Evolutionary conservation across 2,113 vertebrate species (phyloP).

Genomic region (Trematocara unimaculatum): DNA sequence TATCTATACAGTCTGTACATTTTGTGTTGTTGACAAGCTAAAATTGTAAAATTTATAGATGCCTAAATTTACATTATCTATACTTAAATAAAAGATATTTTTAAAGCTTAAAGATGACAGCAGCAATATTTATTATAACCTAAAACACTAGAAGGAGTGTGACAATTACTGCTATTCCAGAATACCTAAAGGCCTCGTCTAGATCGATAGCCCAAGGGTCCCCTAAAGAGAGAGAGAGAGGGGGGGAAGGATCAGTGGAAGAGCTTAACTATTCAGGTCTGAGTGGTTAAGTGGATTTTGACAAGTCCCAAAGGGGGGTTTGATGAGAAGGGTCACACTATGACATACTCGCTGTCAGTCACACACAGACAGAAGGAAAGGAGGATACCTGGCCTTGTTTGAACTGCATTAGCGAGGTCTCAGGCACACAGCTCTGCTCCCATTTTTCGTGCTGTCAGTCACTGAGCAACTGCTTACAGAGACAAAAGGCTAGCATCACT

Average conservation of each 20-base stretch:
- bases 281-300: slow-evolving; percentile 56
- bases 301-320: slow-evolving; percentile 40
- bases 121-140: background rate
- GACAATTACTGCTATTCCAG: background rate
- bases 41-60: background rate
- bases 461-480: background rate
- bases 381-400: background rate
- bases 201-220: background rate
- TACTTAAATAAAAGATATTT: accelerated
- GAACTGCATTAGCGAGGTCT: background rate
- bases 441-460: background rate
- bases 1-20: background rate
- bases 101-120: background rate
- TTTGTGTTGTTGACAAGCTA: background rate
- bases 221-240: background rate
- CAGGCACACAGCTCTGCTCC: background rate
- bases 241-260: background rate
- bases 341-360: slow-evolving; percentile 1
- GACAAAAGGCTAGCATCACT: background rate
- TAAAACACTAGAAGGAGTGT: background rate
- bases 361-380: slow-evolving; percentile 7
- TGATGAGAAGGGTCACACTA: slow-evolving; percentile 9
- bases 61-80: background rate
- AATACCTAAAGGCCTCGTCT: background rate
- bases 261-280: slow-evolving; percentile 36